These are phyloP conservation scores for Drosophila eohydei DNA, from an alignment of 2,888 invertebrate genomes.

Conservation along the genomic window DNA sequence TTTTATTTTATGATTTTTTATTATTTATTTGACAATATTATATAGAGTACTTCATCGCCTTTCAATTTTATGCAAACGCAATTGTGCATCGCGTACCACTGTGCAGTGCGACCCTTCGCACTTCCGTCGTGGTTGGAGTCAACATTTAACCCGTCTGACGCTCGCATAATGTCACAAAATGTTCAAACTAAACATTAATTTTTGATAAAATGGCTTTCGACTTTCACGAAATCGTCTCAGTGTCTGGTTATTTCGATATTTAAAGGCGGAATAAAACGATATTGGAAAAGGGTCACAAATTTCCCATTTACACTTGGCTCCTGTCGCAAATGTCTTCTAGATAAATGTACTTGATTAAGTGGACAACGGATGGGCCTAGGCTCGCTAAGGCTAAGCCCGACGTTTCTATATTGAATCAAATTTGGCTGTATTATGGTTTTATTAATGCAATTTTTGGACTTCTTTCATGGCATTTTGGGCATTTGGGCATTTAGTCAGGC, in stretches of 20 bases:
- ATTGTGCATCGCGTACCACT: slow-evolving; percentile 24
- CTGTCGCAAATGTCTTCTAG: slow-evolving; percentile 40
- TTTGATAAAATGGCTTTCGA: slow-evolving; percentile 76
- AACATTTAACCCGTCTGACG: slow-evolving; percentile 69
- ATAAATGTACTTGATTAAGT: slow-evolving; percentile 40
- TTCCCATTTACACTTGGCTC: slow-evolving; percentile 39
- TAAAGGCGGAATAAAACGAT: slow-evolving; percentile 36
- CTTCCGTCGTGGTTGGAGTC: slow-evolving; percentile 24
- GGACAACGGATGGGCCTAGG: neutral
- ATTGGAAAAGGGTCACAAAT: slow-evolving; percentile 40
- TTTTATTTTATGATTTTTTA: no score
- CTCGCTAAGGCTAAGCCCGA: slow-evolving; percentile 15
- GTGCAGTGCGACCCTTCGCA: slow-evolving; percentile 21
- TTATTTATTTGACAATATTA: no score
- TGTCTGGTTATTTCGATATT: slow-evolving; percentile 32
- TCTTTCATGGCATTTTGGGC: slow-evolving; percentile 29
- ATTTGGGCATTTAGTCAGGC: slow-evolving; percentile 19
- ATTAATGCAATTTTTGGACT: slow-evolving; percentile 59
- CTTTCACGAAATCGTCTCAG: slow-evolving; percentile 58
- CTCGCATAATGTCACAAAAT: slow-evolving; percentile 75
- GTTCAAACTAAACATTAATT: slow-evolving; percentile 77
- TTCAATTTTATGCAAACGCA: neutral
- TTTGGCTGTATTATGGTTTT: slow-evolving; percentile 45
- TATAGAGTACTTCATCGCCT: neutral
- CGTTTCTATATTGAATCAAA: slow-evolving; percentile 46